Percentiles rank a stretch among this genome's conserved stretches.
These are phyloP conservation scores for Aphelenchoides besseyi DNA, from an alignment of 1,140 invertebrate species.

Conservation along the genomic window DNA sequence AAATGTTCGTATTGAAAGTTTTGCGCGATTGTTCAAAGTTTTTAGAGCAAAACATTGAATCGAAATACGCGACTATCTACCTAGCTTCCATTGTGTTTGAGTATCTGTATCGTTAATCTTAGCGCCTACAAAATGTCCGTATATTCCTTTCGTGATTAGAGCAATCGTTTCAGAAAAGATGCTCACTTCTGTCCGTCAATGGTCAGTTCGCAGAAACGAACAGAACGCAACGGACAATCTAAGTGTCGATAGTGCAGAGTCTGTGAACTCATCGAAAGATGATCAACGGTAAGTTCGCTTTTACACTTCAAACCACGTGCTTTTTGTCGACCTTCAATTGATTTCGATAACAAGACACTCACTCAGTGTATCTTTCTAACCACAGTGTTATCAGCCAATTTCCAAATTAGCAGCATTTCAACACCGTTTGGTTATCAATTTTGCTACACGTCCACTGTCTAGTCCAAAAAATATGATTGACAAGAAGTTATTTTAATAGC, in stretches of 20 bases:
- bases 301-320: no score
- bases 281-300: neutral
- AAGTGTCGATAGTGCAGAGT: neutral
- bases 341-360: neutral
- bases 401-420: neutral
- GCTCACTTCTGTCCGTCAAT: neutral
- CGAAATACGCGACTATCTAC: no score
- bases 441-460: neutral
- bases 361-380: neutral
- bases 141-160: no score
- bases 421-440: neutral
- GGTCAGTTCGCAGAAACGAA: neutral
- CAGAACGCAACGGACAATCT: neutral
- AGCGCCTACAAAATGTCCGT: no score
- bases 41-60: no score
- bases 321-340: no score
- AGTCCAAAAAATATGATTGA: neutral
- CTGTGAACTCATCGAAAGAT: neutral
- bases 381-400: no score
- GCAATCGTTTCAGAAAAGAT: neutral
- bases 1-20: no score
- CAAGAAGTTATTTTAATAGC: no score
- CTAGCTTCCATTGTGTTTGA: no score
- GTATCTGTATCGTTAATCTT: no score
- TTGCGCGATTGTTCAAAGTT: no score